Base-by-base conservation (phyloP, 1,140 invertebrate genomes). In the Nymphalis io region DNA sequence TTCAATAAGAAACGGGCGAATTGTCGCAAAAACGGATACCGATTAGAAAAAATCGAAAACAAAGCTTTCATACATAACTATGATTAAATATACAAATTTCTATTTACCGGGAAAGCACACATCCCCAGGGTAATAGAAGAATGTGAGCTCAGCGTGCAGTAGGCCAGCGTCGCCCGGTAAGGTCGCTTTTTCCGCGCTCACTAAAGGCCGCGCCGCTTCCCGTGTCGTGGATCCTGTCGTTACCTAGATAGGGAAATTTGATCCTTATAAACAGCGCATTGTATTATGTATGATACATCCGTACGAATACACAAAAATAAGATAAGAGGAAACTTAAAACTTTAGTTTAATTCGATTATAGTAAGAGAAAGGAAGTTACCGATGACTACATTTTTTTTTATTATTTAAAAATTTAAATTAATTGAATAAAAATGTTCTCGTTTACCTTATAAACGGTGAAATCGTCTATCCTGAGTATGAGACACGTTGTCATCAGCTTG, bases 81-180 rank as follows among this genome's bases (percentile, higher is more conserved):
- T n/a, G n/a, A n/a, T n/a, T n/a, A 42, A 3, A 42, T 42, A 8
- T 42, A 13, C 8, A 23, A 55, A 27, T 1, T 33, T 27, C 15
- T 33, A 1, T 10, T 55, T 20, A 55, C 51, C 51, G 89, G 98
- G 98, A 93, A 98, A 98, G 73, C 96, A 95, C 51, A 97, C 95
- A 82, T 98, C 97, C 57, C 97, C 97, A 12, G 98, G 98, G 93
- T 99, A 99, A 89, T 98, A 99, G 92, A 98, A 99, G 81, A 98
- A 97, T 1, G 98, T 98, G 78, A 98, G 97, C 85, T 99, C 98
- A 3, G 98, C 95, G 92, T 99, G 98, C 39, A 99, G 82, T 51
- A 98, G 95, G 44, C 96, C 96, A 69, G 97, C 95, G 83, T 98
- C 97, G 46, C 95, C 94, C 10, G 98, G 98, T 74, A 99, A 93